phyloP scores from a whole-genome alignment of 2,888 invertebrate genomes.

The Tetranychus truncatus region DNA sequence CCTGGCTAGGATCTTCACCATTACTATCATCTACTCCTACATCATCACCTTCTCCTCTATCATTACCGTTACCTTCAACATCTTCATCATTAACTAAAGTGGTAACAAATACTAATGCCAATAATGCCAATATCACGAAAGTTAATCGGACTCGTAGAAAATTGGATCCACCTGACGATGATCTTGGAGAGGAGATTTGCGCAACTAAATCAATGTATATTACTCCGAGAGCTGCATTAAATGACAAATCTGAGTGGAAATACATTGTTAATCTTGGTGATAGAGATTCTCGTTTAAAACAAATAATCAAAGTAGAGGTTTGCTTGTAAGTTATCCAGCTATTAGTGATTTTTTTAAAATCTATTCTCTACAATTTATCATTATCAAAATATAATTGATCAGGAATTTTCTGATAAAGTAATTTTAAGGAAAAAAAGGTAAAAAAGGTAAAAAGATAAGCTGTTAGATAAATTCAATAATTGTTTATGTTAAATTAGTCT shows the following conservation, averaged over 20 bases:
- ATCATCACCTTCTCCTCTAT: not conserved
- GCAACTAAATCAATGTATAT: slow-evolving; percentile 22
- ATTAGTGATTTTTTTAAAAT: not conserved
- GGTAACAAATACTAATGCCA: not conserved
- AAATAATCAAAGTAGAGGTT: slow-evolving; percentile 27
- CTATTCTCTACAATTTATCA: not conserved
- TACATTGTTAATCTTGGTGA: slow-evolving; percentile 27
- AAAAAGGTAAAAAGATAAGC: no score
- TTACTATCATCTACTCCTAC: not conserved
- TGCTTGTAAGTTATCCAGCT: slow-evolving; percentile 25
- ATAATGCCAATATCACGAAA: not conserved
- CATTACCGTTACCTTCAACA: not conserved
- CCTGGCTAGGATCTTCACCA: not conserved
- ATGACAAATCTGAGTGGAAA: slow-evolving; percentile 28
- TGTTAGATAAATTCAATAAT: no score
- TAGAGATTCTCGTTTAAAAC: slow-evolving; percentile 25
- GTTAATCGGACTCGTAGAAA: not conserved
- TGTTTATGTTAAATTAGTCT: no score
- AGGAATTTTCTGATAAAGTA: not conserved
- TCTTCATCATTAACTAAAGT: not conserved
- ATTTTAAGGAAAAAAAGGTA: no score
- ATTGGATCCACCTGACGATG: not conserved
- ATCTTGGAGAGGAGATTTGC: slow-evolving; percentile 18
- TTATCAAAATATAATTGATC: not conserved
- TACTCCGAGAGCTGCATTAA: slow-evolving; percentile 26